These are phyloP conservation scores for Zoroaster sp. DNA, from an alignment of 53 echinoderm and acorn worm genomes.

Conservation along the genomic window DNA sequence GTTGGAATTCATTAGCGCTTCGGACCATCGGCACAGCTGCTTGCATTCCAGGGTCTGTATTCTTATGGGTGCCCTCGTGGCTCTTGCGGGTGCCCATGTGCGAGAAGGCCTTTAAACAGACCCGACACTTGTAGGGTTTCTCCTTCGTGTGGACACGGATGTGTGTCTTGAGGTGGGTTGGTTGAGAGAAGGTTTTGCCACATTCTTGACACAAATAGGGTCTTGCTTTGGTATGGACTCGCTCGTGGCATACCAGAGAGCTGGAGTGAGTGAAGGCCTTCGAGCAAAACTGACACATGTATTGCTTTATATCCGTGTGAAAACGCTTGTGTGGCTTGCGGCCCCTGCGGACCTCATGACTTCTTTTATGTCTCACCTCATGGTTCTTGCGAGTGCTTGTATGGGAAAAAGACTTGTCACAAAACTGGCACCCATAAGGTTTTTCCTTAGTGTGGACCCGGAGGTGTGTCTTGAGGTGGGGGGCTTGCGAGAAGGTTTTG, in stretches of 20 bases:
- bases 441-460: conserved; percentile 25
- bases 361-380: too few relatives aligned
- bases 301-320: conserved; percentile 6
- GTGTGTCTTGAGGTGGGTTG: not conserved
- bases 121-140: not conserved
- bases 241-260: not conserved
- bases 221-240: conserved; percentile 5
- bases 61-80: not conserved
- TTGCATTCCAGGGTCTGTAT: not conserved
- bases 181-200: conserved; percentile 9
- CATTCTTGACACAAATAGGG: not conserved
- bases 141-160: conserved; percentile 24
- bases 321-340: conserved; percentile 15
- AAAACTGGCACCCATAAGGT: not conserved
- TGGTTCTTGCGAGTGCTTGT: conserved; percentile 9
- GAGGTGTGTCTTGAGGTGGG: not conserved
- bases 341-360: too few relatives aligned
- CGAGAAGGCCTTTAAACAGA: not conserved
- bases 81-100: conserved; percentile 15
- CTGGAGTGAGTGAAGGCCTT: not conserved
- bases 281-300: conserved; percentile 35
- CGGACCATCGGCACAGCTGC: too few relatives aligned
- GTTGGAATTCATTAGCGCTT: too few relatives aligned
- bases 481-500: not conserved
- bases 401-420: not conserved